A percentile compares a stretch with the other conserved stretches of the same genome.
These are phyloP conservation scores for Alethe diademata DNA, from an alignment of 2,113 vertebrate species.

Conservation along the genomic window DNA sequence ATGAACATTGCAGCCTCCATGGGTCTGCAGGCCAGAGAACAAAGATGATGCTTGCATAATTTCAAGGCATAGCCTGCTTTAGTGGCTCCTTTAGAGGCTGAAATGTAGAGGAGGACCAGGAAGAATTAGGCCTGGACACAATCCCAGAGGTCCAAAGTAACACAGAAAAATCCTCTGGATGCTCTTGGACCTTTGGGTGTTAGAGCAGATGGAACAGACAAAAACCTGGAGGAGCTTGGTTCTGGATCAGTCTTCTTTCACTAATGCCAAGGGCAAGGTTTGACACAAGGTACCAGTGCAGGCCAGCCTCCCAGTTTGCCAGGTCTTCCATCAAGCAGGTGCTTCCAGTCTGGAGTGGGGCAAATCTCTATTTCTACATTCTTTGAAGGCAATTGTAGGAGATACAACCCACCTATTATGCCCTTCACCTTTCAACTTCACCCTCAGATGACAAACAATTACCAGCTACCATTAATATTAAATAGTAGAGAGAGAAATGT, in stretches of 20 bases:
- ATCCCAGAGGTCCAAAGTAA: background rate
- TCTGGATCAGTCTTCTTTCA: background rate
- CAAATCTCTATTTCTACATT: background rate
- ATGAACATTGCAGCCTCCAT: background rate
- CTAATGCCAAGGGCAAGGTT: background rate
- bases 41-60: background rate
- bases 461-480: constrained; percentile 64
- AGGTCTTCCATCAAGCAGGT: background rate
- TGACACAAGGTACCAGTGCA: background rate
- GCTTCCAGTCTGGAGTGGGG: background rate
- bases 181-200: background rate
- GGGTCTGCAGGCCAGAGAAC: background rate
- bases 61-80: background rate
- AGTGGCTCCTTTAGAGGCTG: background rate
- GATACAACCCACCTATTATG: background rate
- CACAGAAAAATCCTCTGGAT: background rate
- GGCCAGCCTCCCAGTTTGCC: background rate
- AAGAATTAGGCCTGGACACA: background rate
- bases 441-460: constrained; percentile 56
- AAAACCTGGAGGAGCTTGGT: background rate
- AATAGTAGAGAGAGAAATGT: constrained; percentile 49
- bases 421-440: constrained; percentile 55
- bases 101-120: background rate
- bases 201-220: background rate
- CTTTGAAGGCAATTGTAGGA: background rate